These are phyloP conservation scores for cattle (Bos taurus) DNA, from an alignment of 2,113 vertebrate genomes.

Conservation along the genomic window DNA sequence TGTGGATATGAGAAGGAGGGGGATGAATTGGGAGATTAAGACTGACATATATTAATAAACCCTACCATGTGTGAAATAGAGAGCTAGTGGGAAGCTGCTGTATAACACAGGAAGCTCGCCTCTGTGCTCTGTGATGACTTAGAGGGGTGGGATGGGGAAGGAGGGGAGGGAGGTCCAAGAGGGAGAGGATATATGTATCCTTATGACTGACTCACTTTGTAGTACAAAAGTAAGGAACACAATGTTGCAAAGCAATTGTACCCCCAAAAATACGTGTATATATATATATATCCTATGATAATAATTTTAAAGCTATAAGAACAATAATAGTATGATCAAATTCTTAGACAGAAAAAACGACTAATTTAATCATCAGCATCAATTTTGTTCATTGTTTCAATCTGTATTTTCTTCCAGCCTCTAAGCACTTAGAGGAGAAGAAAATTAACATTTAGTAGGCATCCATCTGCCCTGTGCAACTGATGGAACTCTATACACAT, in stretches of 20 bases:
- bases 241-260: background rate
- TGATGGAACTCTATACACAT: background rate
- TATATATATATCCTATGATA: background rate
- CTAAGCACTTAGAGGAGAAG: background rate
- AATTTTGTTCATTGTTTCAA: background rate
- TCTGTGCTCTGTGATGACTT: background rate
- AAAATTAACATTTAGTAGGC: background rate
- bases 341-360: background rate
- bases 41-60: background rate
- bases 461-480: background rate
- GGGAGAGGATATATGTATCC: background rate
- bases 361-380: background rate
- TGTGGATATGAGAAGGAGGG: background rate
- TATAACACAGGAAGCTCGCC: background rate
- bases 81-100: background rate
- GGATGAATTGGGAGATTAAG: background rate
- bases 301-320: background rate
- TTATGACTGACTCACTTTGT: background rate
- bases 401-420: background rate
- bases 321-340: background rate
- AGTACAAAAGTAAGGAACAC: background rate
- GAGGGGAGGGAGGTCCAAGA: background rate
- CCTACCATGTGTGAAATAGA: background rate
- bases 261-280: background rate
- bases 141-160: background rate